phyloP scores from a whole-genome alignment of 2,797 vertebrate species.

The Enteromius mattozi region DNA sequence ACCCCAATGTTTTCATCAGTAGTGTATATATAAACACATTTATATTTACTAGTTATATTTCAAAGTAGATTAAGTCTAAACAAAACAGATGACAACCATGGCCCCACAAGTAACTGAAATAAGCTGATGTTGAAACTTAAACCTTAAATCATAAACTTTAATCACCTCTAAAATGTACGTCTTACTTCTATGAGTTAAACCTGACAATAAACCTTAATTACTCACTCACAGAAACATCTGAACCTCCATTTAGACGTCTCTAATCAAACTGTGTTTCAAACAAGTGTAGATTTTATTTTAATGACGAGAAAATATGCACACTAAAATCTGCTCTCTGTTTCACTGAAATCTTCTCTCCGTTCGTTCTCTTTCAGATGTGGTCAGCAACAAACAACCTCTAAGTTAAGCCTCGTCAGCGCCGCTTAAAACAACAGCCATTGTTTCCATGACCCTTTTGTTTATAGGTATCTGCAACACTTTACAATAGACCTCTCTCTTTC shows the following conservation, averaged over 20 bases:
- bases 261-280: neutral
- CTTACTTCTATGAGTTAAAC: neutral
- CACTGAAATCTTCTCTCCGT: constrained; percentile 16
- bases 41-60: neutral
- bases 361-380: constrained; percentile 65
- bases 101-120: neutral
- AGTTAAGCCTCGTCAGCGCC: constrained; percentile 77
- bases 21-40: neutral
- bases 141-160: constrained; percentile 13
- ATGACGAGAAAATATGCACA: neutral
- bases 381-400: constrained; percentile 83
- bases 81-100: too few species aligned
- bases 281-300: constrained; percentile 6
- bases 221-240: constrained; percentile 1
- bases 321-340: neutral
- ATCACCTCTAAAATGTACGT: constrained; percentile 16
- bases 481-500: constrained; percentile 54
- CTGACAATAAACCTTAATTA: neutral
- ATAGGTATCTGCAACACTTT: constrained; percentile 71
- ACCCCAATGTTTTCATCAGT: neutral
- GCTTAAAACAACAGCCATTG: constrained; percentile 80
- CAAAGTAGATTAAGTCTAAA: neutral
- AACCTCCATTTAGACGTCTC: constrained; percentile 2
- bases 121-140: neutral
- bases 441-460: constrained; percentile 69